A percentile compares a stretch with the other conserved stretches of the same genome.
These are phyloP conservation scores for Chloroceryle inda DNA, from an alignment of 2,797 vertebrate species.

Conservation along the genomic window DNA sequence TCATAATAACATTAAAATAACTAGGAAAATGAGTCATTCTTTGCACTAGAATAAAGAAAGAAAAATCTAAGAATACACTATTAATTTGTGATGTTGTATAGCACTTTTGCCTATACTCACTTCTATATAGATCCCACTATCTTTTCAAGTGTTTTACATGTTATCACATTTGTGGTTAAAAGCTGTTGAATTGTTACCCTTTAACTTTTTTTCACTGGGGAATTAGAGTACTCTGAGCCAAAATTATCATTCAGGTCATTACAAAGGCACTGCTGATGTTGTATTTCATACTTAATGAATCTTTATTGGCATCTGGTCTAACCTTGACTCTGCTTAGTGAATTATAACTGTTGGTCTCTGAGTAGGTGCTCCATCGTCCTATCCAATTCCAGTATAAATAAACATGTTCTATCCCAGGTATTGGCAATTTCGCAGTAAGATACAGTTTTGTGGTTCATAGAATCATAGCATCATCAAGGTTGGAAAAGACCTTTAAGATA, in stretches of 20 bases:
- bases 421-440: neutral
- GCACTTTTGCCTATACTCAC: neutral
- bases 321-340: constrained; percentile 77
- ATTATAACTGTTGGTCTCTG: constrained; percentile 59
- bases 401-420: neutral
- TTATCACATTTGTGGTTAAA: constrained; percentile 14
- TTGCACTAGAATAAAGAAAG: neutral
- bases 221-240: constrained; percentile 45
- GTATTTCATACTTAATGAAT: constrained; percentile 80
- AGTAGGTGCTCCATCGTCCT: neutral
- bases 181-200: constrained; percentile 20
- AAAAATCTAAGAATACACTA: neutral
- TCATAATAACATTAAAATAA: neutral
- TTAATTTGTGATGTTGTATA: neutral
- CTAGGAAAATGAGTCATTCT: neutral
- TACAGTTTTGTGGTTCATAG: neutral
- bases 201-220: constrained; percentile 43
- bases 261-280: constrained; percentile 80
- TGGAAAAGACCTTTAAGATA: no score
- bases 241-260: constrained; percentile 69
- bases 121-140: neutral
- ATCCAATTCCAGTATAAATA: constrained; percentile 20
- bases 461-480: neutral
- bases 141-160: neutral
- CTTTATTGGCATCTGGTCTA: constrained; percentile 78